These are phyloP conservation scores for Apostichopus parvimensis DNA, from an alignment of 35 echinoderm and acorn worm genomes.

Conservation along the genomic window DNA sequence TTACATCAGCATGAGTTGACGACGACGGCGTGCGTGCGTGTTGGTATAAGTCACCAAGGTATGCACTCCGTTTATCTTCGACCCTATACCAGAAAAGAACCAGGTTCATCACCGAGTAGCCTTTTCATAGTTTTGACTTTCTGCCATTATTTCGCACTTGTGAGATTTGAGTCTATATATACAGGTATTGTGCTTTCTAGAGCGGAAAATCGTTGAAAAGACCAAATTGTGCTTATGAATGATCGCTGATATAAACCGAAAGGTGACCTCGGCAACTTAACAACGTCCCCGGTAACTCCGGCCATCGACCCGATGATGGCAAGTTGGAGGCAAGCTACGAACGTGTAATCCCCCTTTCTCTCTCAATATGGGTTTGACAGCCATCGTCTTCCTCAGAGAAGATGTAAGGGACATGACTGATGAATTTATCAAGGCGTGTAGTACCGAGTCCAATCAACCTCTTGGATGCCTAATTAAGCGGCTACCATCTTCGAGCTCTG, in stretches of 20 bases:
- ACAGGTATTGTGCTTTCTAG: constrained; percentile 33
- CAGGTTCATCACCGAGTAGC: background rate
- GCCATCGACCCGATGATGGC: constrained; percentile 40
- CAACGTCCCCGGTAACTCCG: background rate
- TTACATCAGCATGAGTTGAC: constrained; percentile 34
- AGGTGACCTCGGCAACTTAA: constrained; percentile 19
- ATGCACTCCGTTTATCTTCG: background rate
- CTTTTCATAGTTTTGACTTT: constrained; percentile 14
- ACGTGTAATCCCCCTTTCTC: constrained; percentile 44
- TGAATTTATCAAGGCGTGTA: constrained; percentile 49
- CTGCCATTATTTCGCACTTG: background rate
- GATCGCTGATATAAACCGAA: background rate
- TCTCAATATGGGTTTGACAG: background rate
- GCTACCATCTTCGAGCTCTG: constrained; percentile 23
- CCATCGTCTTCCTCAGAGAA: background rate
- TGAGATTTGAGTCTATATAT: background rate
- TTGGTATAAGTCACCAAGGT: constrained; percentile 39
- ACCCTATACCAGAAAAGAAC: background rate
- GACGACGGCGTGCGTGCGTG: background rate
- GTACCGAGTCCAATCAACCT: constrained; percentile 34
- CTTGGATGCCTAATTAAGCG: constrained; percentile 54
- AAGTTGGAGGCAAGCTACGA: constrained; percentile 31
- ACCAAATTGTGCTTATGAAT: constrained; percentile 46
- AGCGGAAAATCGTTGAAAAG: constrained; percentile 60
- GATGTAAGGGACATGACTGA: constrained; percentile 1